Conservation (phyloP, 2,797 vertebrate species). For the Anisognathus igniventris region DNA sequence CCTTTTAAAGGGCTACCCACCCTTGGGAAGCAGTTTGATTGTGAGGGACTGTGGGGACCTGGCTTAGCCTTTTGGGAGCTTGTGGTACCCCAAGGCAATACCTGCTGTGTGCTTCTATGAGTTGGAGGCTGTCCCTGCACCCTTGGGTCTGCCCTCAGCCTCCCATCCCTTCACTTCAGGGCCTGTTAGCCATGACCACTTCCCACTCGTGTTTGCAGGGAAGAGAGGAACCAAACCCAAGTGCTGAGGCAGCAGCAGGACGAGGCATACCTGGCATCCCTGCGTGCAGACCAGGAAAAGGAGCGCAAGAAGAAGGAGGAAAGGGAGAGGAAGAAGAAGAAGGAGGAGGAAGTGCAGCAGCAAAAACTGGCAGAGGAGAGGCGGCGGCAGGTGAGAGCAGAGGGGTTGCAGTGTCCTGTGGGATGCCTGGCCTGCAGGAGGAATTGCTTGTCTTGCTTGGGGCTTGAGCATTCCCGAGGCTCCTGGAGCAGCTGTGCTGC, state of each 20-base stretch:
- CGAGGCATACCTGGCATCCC: constrained; percentile 90
- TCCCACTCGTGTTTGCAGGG: constrained; percentile 66
- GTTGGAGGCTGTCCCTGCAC: background rate
- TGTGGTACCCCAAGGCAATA: background rate
- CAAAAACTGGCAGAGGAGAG: constrained; percentile 89
- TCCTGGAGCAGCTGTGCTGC: background rate
- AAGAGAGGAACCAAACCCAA: constrained; percentile 98
- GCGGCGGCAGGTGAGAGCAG: constrained; percentile 80
- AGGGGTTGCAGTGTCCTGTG: background rate
- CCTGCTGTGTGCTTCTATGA: accelerated
- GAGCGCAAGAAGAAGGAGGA: constrained; percentile 93
- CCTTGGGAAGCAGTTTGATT: background rate
- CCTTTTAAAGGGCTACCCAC: background rate
- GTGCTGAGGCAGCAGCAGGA: constrained; percentile 97
- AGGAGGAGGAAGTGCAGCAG: constrained; percentile 91
- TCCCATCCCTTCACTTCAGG: accelerated
- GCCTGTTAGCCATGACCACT: background rate
- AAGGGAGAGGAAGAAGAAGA: constrained; percentile 86
- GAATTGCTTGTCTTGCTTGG: background rate
- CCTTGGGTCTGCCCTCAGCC: background rate
- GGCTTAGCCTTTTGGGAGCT: background rate
- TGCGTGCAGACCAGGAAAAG: constrained; percentile 96
- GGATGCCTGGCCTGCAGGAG: background rate
- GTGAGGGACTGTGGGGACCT: background rate
- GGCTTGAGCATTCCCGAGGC: accelerated